phyloP scores from a whole-genome alignment of 2,888 invertebrate species.

The Ptychoptera contaminata region DNA sequence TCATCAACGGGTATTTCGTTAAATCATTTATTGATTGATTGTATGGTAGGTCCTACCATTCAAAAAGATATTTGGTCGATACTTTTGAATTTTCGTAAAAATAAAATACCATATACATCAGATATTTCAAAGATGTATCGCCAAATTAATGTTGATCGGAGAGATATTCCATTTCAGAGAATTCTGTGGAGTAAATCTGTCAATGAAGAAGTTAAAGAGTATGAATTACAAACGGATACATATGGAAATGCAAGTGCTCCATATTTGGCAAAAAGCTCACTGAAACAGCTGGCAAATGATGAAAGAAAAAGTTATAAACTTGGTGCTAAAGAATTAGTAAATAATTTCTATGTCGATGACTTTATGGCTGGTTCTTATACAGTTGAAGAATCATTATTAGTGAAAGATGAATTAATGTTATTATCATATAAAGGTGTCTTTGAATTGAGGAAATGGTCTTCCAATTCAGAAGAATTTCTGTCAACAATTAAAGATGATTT shows the following conservation, averaged over 20 bases:
- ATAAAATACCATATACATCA: slow-evolving; percentile 6
- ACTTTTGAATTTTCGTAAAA: neutral
- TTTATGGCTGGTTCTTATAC: too few relatives aligned
- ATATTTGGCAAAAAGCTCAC: slow-evolving; percentile 1
- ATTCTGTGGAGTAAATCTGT: slow-evolving; percentile 4
- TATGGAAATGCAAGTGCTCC: slow-evolving; percentile 5
- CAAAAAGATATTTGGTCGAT: slow-evolving; percentile 2
- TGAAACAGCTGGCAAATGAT: slow-evolving; percentile 7
- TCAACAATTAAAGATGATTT: too few relatives aligned
- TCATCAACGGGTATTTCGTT: neutral
- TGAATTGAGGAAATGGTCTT: too few relatives aligned
- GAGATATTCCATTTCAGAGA: neutral
- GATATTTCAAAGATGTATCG: slow-evolving; percentile 7
- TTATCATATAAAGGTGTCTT: too few relatives aligned
- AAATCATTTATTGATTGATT: slow-evolving; percentile 4
- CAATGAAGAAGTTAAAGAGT: slow-evolving; percentile 1
- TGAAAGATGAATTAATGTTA: too few relatives aligned
- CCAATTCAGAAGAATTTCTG: too few relatives aligned
- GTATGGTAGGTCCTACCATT: neutral
- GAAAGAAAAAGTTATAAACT: slow-evolving; percentile 9
- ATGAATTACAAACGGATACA: slow-evolving; percentile 1
- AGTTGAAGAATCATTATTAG: too few relatives aligned
- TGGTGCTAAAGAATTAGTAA: slow-evolving; percentile 5
- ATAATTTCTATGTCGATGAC: neutral
- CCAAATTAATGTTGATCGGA: neutral